Base-by-base conservation (phyloP, 2,888 invertebrate species). In the Ophonus ardosiacus region DNA sequence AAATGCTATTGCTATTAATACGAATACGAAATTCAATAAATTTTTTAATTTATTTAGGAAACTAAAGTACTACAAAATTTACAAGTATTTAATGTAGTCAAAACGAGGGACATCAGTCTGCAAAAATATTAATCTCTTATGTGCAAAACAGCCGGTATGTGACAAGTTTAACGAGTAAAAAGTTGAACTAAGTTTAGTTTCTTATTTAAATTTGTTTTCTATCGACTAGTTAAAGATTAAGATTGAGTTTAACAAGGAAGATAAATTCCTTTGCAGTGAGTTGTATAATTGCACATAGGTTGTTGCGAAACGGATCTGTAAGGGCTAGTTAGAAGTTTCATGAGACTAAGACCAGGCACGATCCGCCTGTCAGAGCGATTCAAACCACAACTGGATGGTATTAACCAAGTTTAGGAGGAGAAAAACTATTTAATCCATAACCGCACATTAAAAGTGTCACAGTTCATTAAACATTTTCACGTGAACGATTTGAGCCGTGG, bases 371-470 rank as follows among this genome's bases (percentile, higher is more conserved):
- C 56, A 56, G 78, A 56, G n/a, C 21, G 24, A 78, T 78, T 56
- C 15, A 21, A 56, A 51, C 51, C 78, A 31, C 57, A 78, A 56
- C 76, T 76, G 21, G 57, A 59, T 17, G 15, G 51, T 56, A 76
- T 56, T 57, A 76, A 7, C 56, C 63, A 63, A 57, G 21, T 51
- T 56, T 56, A n/a, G 18, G 59, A 8, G 18, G 13, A 10, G 78
- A 78, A 78, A 56, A 78, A 78, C 78, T 78, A 56, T 78, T 78
- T 51, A 57, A 57, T 78, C 78, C 31, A 31, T 17, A 78, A 78
- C 78, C 56, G 56, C 18, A 78, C 56, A 56, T 78, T 78, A 78
- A 57, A 78, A 78, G 56, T 78, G 78, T 74, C 74, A 74, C n/a
- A 18, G 74, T 78, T 78, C 78, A 78, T 78, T 78, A 78, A 57